These are phyloP conservation scores for Centruroides vittatus DNA, from an alignment of 1,140 invertebrate genomes.

Conservation along the genomic window DNA sequence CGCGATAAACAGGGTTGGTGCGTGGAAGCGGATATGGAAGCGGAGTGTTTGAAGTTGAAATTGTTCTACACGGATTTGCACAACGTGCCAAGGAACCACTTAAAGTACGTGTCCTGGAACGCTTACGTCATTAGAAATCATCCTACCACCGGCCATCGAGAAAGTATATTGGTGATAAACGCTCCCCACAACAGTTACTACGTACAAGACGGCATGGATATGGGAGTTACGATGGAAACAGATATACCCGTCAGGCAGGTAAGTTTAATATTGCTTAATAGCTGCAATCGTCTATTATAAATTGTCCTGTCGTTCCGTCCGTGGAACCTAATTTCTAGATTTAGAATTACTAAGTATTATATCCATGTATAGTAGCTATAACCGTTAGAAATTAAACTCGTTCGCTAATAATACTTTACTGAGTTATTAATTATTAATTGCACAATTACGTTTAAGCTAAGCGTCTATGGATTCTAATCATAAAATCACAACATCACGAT, in stretches of 20 bases:
- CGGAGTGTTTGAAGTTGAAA: conserved; percentile 52
- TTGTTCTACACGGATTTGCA: conserved; percentile 71
- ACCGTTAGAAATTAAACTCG: no score
- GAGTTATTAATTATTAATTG: no score
- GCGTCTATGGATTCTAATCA: no score
- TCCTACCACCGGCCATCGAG: conserved; percentile 19
- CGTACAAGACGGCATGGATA: conserved; percentile 63
- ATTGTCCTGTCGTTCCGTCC: no score
- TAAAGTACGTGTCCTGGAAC: conserved; percentile 61
- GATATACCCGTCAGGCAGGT: conserved; percentile 62
- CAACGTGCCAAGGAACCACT: conserved; percentile 69
- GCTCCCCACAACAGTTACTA: conserved; percentile 70
- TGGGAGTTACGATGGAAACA: conserved; percentile 71
- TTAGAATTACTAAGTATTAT: no score
- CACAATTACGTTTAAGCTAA: no score
- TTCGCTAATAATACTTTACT: no score
- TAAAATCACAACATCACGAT: no score
- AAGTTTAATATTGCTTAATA: conserved; percentile 13
- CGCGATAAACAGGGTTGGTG: conserved; percentile 72
- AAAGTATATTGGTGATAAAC: conserved; percentile 44
- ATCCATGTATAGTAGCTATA: no score
- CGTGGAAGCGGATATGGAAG: conserved; percentile 58
- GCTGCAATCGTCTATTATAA: no score
- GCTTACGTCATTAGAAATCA: conserved; percentile 44
- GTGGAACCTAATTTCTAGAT: no score